Evolutionary conservation across 2,888 invertebrate species (phyloP).

Genomic region (Ophraella communa): DNA sequence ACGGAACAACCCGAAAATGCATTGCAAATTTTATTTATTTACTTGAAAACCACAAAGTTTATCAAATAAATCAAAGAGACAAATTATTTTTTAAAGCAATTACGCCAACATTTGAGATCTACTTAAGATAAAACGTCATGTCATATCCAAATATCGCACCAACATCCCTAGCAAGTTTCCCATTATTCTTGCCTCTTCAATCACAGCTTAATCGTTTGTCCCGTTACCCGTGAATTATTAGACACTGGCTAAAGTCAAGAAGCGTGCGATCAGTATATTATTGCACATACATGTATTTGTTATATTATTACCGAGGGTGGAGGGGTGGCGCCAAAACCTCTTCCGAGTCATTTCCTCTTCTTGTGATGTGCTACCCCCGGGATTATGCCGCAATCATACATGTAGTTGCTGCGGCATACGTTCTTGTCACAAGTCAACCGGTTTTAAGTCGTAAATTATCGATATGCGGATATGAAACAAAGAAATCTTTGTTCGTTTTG

Average conservation of each 20-base stretch:
- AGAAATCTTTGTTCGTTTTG: conserved; percentile 10
- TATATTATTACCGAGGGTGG: conserved; percentile 9
- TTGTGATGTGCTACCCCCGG: conserved; percentile 28
- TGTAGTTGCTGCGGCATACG: conserved; percentile 36
- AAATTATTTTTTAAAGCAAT: too few relatives aligned
- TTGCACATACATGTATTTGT: conserved; percentile 35
- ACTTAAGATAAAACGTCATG: background rate
- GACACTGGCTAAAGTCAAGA: conserved; percentile 45
- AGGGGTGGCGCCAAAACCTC: conserved; percentile 33
- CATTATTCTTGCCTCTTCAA: background rate
- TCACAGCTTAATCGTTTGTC: conserved; percentile 42
- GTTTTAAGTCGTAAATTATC: conserved; percentile 31
- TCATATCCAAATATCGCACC: background rate
- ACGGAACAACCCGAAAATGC: too few relatives aligned
- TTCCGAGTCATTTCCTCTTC: conserved; percentile 38
- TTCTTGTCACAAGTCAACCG: conserved; percentile 39
- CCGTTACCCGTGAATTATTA: conserved; percentile 51
- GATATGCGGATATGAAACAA: conserved; percentile 22
- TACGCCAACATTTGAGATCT: background rate
- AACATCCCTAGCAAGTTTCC: background rate
- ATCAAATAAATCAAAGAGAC: too few relatives aligned
- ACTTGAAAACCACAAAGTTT: too few relatives aligned
- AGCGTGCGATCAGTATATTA: conserved; percentile 36
- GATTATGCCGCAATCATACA: conserved; percentile 39
- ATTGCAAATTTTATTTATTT: too few relatives aligned